Conservation (phyloP, 2,113 vertebrate species). For the Etia nguti region DNA sequence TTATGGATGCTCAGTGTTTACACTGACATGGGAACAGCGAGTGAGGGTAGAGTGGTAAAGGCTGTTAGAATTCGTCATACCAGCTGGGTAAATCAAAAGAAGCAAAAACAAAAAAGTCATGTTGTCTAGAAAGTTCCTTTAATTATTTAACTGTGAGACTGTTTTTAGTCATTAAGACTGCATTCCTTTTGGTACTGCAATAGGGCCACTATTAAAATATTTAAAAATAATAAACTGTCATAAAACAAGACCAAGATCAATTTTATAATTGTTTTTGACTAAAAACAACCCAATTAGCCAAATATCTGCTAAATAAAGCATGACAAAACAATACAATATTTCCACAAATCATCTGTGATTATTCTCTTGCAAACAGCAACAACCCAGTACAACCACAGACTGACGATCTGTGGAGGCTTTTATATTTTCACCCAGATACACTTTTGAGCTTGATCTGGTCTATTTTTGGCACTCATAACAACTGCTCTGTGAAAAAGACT, state of each 20-base stretch:
- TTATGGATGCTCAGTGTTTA: conserved; percentile 16
- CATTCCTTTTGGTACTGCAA: background rate
- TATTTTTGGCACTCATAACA: background rate
- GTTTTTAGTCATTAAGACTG: background rate
- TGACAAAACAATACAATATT: background rate
- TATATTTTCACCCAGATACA: background rate
- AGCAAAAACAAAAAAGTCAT: background rate
- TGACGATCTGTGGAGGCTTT: background rate
- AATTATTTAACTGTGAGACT: background rate
- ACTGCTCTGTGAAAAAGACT: background rate
- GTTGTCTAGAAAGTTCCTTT: background rate
- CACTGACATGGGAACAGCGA: background rate
- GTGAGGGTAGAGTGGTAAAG: background rate
- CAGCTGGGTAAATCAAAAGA: background rate
- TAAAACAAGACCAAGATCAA: background rate
- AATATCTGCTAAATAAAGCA: background rate
- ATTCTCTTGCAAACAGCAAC: background rate
- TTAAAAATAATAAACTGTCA: background rate
- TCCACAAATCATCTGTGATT: background rate
- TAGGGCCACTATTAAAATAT: background rate
- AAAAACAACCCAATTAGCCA: background rate
- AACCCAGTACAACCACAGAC: background rate
- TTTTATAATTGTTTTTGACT: background rate
- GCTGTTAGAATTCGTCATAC: background rate
- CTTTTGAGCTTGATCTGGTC: background rate